These are phyloP conservation scores for Poeciliopsis occidentalis DNA, from an alignment of 2,113 vertebrate genomes.

Conservation along the genomic window DNA sequence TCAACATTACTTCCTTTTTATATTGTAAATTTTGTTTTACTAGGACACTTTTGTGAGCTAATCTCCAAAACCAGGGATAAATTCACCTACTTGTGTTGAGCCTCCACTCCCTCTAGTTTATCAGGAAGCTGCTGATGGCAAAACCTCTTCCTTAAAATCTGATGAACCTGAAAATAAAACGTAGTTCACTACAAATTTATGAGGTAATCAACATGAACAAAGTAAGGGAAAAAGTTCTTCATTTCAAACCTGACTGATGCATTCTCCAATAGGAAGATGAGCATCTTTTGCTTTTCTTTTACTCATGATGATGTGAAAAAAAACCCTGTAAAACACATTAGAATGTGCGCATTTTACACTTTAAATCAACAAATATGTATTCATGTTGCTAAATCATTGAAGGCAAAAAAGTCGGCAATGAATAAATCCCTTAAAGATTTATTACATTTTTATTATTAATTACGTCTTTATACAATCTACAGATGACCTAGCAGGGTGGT, in stretches of 20 bases:
- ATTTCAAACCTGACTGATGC: conserved; percentile 85
- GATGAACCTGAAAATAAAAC: conserved; percentile 81
- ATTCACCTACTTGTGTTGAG: conserved; percentile 87
- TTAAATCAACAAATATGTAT: neutral
- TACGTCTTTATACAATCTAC: neutral
- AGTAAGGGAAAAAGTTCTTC: neutral
- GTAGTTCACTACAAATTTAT: neutral
- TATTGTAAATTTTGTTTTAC: conserved; percentile 6
- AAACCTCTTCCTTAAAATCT: conserved; percentile 85
- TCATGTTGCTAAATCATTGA: no score
- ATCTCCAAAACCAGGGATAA: conserved; percentile 15
- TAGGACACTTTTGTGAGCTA: conserved; percentile 44
- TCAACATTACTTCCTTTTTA: neutral
- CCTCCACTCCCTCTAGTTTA: conserved; percentile 82
- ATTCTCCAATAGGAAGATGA: conserved; percentile 73
- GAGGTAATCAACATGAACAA: neutral
- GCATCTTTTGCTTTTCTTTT: conserved; percentile 83
- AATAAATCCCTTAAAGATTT: neutral
- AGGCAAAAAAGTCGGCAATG: neutral
- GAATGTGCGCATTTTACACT: neutral
- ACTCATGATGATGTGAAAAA: conserved; percentile 40
- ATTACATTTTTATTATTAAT: neutral
- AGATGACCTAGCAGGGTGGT: neutral
- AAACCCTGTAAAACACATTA: conserved; percentile 5
- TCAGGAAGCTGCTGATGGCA: conserved; percentile 78